These are phyloP conservation scores for Boulengeromyrus knoepffleri DNA, from an alignment of 2,113 vertebrate species.

Conservation along the genomic window DNA sequence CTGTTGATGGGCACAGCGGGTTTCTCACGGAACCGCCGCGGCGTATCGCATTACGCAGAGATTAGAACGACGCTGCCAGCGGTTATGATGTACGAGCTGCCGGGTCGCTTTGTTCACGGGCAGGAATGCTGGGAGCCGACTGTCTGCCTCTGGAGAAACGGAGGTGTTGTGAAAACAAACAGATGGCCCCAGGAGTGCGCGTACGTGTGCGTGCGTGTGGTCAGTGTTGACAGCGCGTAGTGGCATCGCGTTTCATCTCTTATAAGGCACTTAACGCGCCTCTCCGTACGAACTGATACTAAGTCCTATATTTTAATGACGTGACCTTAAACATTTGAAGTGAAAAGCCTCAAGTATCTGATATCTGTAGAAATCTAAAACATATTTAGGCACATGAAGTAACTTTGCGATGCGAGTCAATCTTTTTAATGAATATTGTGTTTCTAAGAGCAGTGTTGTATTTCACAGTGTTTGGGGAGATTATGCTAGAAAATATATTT, in stretches of 20 bases:
- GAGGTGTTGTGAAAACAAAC: constrained; percentile 21
- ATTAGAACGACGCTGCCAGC: background rate
- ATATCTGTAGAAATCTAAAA: background rate
- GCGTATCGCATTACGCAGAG: background rate
- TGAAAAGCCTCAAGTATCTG: background rate
- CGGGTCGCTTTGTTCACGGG: background rate
- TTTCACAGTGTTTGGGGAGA: background rate
- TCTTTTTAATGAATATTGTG: background rate
- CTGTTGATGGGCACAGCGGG: background rate
- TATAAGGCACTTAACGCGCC: background rate
- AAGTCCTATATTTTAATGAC: background rate
- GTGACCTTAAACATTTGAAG: background rate
- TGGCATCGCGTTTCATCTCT: background rate
- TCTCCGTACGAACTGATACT: background rate
- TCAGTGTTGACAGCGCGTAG: background rate
- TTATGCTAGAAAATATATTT: background rate
- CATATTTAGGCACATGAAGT: background rate
- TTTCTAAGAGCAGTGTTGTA: background rate
- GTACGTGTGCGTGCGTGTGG: background rate
- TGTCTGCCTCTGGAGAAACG: background rate
- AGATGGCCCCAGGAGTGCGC: background rate
- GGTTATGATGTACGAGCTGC: constrained; percentile 3
- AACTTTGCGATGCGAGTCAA: background rate
- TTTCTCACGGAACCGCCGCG: background rate
- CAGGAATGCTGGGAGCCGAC: background rate